Evolutionary conservation across 2,888 invertebrate species (phyloP).

Genomic region (Nephrotoma guestfalica): DNA sequence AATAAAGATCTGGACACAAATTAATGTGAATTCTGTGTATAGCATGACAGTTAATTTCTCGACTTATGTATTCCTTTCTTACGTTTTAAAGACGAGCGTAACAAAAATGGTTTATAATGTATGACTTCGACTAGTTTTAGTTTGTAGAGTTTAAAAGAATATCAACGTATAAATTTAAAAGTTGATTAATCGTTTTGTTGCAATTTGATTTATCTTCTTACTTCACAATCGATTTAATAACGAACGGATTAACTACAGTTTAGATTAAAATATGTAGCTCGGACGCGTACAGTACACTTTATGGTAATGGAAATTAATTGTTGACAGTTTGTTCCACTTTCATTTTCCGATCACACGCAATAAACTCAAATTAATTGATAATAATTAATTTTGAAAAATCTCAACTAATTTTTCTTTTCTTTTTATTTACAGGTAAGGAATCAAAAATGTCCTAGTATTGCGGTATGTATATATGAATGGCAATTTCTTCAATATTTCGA

Average conservation of each 20-base stretch:
- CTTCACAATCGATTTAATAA: not conserved
- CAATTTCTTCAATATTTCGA: too few species aligned
- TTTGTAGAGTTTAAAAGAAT: not conserved
- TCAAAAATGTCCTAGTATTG: not conserved
- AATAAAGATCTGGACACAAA: not conserved
- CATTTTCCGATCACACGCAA: not conserved
- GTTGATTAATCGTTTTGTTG: not conserved
- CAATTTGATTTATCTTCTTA: not conserved
- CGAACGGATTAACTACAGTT: not conserved
- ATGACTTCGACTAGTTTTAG: not conserved
- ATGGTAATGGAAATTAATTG: not conserved
- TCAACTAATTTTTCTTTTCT: not conserved
- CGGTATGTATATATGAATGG: not conserved
- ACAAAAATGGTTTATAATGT: not conserved
- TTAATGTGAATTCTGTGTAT: not conserved
- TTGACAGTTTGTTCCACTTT: not conserved
- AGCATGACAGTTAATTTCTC: not conserved
- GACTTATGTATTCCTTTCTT: not conserved
- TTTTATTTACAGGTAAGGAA: not conserved
- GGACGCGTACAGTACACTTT: not conserved
- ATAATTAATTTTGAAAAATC: not conserved
- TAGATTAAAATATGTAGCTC: not conserved
- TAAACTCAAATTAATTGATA: not conserved
- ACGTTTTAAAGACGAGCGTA: not conserved
- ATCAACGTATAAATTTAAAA: not conserved